Evolutionary conservation across 2,797 vertebrate species (phyloP).

Genomic region (Acridotheres tristis): DNA sequence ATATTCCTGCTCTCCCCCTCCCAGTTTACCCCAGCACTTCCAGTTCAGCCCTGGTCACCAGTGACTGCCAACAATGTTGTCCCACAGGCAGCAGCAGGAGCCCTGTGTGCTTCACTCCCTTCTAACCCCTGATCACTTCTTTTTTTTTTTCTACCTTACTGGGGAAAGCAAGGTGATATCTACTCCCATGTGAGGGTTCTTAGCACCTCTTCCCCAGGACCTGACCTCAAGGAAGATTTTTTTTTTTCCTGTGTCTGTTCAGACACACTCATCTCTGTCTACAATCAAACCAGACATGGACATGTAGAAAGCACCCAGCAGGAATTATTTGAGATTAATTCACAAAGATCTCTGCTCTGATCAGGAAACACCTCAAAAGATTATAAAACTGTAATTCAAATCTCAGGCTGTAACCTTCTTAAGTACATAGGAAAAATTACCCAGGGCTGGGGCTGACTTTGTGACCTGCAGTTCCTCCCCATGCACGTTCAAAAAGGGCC

Average conservation of each 20-base stretch:
- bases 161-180: not conserved
- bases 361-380: not conserved
- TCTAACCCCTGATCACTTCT: not conserved
- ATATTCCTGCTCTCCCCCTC: not conserved
- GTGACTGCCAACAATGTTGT: fast-evolving
- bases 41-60: not conserved
- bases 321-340: not conserved
- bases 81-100: not conserved
- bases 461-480: not conserved
- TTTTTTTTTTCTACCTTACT: not conserved
- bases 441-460: not conserved
- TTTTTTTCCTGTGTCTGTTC: not conserved
- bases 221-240: not conserved
- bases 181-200: not conserved
- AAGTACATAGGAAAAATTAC: not conserved
- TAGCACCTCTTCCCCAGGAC: not conserved
- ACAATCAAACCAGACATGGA: not conserved
- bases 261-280: fast-evolving
- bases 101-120: not conserved
- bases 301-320: not conserved
- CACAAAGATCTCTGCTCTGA: not conserved
- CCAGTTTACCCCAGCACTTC: not conserved
- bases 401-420: not conserved
- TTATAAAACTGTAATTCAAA: not conserved
- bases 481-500: fast-evolving